These are phyloP conservation scores for Tachystola acroxantha DNA, from an alignment of 2,888 invertebrate species.

Conservation along the genomic window DNA sequence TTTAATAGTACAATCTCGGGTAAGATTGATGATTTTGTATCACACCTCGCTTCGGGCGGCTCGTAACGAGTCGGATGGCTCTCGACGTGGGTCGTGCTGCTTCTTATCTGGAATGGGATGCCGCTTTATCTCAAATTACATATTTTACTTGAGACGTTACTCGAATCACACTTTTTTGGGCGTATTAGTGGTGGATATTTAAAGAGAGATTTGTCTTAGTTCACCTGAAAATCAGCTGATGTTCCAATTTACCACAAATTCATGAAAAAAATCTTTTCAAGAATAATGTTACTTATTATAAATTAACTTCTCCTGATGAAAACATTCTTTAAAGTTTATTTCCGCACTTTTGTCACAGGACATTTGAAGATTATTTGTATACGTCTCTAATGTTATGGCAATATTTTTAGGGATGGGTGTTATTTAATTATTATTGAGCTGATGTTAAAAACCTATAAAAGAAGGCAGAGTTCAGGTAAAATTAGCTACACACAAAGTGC, in stretches of 20 bases:
- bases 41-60: conserved; percentile 77
- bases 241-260: background rate
- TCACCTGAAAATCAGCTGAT: background rate
- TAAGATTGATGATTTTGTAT: conserved; percentile 79
- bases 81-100: conserved; percentile 73
- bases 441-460: too few species aligned
- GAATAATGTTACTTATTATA: background rate
- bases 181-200: conserved; percentile 37
- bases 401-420: too few species aligned
- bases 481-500: background rate
- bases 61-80: conserved; percentile 73
- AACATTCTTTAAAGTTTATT: too few species aligned
- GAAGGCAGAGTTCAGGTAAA: too few species aligned
- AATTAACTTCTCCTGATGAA: too few species aligned
- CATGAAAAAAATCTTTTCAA: too few species aligned
- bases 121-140: conserved; percentile 77
- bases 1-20: conserved; percentile 78
- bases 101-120: conserved; percentile 75
- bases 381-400: too few species aligned
- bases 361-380: too few species aligned
- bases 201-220: conserved; percentile 11
- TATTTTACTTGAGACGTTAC: conserved; percentile 72
- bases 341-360: too few species aligned
- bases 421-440: too few species aligned
- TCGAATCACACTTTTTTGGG: conserved; percentile 52